Evolutionary conservation across 2,888 invertebrate genomes (phyloP), one percentile per base, ranked within the genome.

Genomic region (Augiades crinisus): DNA sequence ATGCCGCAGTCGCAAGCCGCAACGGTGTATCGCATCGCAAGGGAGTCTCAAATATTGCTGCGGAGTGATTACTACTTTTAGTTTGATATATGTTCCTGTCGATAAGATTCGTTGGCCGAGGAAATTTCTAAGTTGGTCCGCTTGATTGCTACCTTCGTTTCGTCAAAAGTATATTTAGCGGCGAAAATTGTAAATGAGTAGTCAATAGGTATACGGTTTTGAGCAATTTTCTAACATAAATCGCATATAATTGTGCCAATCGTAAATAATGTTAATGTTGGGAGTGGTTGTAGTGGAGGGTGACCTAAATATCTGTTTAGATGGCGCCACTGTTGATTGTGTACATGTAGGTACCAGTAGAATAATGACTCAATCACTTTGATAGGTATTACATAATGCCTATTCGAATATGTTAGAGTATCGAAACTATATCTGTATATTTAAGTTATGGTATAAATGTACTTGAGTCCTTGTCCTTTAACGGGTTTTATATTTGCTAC

Each of bases 41-140:
- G 12, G 34, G 17, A 19, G 27, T 14, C n/a, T 34, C 33, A 46
- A 46, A 13, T 21, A 41, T 34, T 24, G 50, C 12, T 30, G 36
- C 13, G 43, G 10, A 43, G 21, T 51, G 44, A 44, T 51, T 51
- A 16, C 37, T 51, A 51, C 27, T 36, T 44, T 10, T 19, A 51
- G 19, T 31, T 51, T 51, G 50, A 51, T 44, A 44, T 51, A 51
- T 16, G 50, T 30, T 21, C 30, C 10, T 14, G n/a, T 37, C 31
- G 50, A 51, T 51, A 51, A 51, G 50, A 51, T 51, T 51, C n/a
- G n/a, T n/a, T 34, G 41, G 4, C 34, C 34, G 19, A 22, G 44
- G 37, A 37, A 51, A 51, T 44, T 44, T 24, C 36, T 7, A 30
- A 33, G 47, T 40, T 19, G 7, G 19, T 27, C 16, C 37, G 2